Percentiles rank a stretch among this genome's conserved stretches.
phyloP scores from a whole-genome alignment of 2,797 vertebrate genomes.

The Delichon dasypus region DNA sequence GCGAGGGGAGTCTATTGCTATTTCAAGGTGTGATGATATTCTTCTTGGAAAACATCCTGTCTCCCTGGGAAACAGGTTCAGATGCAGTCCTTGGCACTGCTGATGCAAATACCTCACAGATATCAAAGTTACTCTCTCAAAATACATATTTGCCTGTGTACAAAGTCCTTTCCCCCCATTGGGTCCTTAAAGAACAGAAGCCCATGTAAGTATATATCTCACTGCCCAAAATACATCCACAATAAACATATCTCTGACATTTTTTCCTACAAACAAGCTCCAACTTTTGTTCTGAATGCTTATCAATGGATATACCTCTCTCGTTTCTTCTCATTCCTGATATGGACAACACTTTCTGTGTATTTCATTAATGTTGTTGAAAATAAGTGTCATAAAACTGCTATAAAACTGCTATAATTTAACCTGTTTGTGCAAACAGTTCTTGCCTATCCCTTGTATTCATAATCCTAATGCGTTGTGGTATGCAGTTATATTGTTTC shows the following conservation, averaged over 20 bases:
- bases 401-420: neutral
- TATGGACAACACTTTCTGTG: neutral
- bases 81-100: conserved; percentile 10
- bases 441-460: neutral
- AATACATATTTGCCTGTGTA: neutral
- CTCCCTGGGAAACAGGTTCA: conserved; percentile 52
- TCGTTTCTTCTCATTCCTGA: neutral
- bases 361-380: neutral
- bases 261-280: neutral
- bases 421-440: neutral
- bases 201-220: neutral
- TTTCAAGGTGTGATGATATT: conserved; percentile 58
- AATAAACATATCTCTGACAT: neutral
- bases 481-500: neutral
- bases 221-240: neutral
- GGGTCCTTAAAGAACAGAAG: neutral
- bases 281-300: neutral
- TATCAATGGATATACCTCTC: neutral
- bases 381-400: neutral
- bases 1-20: neutral
- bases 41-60: conserved; percentile 37
- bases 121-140: neutral
- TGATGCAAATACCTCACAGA: conserved; percentile 26
- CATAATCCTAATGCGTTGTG: neutral
- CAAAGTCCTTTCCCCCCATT: neutral